Evolutionary conservation across 2,113 vertebrate genomes (phyloP), one percentile per base, ranked within the genome.

Genomic region (Bagarius yarrelli): DNA sequence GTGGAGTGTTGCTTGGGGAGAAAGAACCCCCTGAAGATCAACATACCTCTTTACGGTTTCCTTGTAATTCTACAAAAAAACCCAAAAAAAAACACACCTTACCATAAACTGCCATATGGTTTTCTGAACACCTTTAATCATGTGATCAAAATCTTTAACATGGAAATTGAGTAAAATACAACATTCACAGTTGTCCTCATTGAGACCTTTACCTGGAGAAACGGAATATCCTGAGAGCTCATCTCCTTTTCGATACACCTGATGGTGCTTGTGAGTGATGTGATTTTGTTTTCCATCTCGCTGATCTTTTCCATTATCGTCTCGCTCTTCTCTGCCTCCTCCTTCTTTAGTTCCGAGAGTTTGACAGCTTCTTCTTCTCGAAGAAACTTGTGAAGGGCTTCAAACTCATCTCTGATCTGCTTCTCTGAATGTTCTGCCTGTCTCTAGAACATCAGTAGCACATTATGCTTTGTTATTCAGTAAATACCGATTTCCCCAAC

Each of bases 391-490:
- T 91, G 90, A 60, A 94, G 86, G 1, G 78, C 84, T 78, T 94
- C 87, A 79, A 94, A 94, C 67, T 93, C 92, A 15, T 88, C 88
- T 78, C 82, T 90, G 77, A 94, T 93, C 85, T 90, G 91, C n/a
- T 34, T 86, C 83, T 93, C 92, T 0, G 91, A 89, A n/a, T 93
- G 89, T 66, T 91, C 86, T 1, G 83, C 87, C 86, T 94, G 93
- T 57, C 44, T 89, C 93, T 94, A 83, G 5, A 40, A 84, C 13
- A 88, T n/a, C 3, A 27, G 59, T 47, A 27, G 15, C 5, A 21
- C 32, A 21, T 16, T 2, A 55, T 16, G 40, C 4, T 63, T 61
- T 44, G 9, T 8, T 18, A 30, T 50, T 32, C 6, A 53, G 19
- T 18, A 11, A 16, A 30, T 21, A 64, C 40, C n/a, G 13, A 2